Percentiles rank a stretch among this genome's conserved stretches.
Conservation (phyloP, 1,140 invertebrate species). For the Holcopasites calliopsidis region DNA sequence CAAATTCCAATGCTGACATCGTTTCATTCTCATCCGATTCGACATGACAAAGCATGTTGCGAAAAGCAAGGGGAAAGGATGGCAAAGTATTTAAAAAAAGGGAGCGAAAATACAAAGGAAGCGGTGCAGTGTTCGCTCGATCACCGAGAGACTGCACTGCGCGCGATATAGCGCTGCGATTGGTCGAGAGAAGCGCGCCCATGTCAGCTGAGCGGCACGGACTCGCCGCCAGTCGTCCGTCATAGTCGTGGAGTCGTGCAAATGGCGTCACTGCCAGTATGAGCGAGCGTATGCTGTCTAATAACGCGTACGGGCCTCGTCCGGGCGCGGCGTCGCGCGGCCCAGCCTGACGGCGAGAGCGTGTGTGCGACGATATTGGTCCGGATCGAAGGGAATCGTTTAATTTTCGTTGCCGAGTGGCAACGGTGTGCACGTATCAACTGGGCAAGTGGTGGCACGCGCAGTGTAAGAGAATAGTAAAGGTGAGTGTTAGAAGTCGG, state of each 20-base stretch:
- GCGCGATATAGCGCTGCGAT: not conserved
- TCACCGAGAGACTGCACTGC: not conserved
- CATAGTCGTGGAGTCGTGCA: conserved; percentile 48
- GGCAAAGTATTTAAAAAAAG: conserved; percentile 1
- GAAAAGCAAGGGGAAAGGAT: no score
- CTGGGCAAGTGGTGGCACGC: conserved; percentile 46
- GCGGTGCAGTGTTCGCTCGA: not conserved
- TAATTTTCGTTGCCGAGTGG: conserved; percentile 12
- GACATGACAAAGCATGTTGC: no score
- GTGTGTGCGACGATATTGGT: conserved; percentile 36
- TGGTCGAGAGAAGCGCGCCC: conserved; percentile 5
- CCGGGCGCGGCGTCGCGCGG: conserved; percentile 63
- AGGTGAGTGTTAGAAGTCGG: conserved; percentile 53
- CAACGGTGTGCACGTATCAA: conserved; percentile 34
- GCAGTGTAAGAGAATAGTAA: conserved; percentile 43
- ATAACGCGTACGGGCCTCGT: conserved; percentile 66
- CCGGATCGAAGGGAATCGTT: conserved; percentile 13
- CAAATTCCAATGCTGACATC: no score
- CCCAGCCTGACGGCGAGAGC: conserved; percentile 61
- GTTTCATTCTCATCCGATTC: no score
- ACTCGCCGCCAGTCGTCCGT: conserved; percentile 32
- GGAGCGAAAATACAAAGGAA: not conserved
- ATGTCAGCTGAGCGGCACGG: conserved; percentile 49
- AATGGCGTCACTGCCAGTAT: conserved; percentile 66
- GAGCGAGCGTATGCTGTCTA: conserved; percentile 61